phyloP scores from a whole-genome alignment of 2,888 invertebrate genomes.

The Brachyptera putata region DNA sequence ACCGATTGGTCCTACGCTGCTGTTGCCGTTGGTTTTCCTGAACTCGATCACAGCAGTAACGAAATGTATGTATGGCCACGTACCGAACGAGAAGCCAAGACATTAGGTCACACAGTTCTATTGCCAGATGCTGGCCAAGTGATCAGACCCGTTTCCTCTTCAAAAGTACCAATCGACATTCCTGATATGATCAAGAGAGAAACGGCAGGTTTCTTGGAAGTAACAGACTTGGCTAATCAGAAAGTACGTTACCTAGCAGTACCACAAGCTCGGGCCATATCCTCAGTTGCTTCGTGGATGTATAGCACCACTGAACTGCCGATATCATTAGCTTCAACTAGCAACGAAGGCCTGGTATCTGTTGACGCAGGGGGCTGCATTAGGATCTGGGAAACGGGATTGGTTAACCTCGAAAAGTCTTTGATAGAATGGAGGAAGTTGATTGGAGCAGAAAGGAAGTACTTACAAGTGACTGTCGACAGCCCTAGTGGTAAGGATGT shows the following conservation, averaged over 20 bases:
- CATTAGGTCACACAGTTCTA: slow-evolving; percentile 35
- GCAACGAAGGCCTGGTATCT: slow-evolving; percentile 50
- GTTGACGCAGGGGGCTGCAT: slow-evolving; percentile 54
- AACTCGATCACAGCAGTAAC: slow-evolving; percentile 42
- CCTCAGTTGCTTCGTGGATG: slow-evolving; percentile 48
- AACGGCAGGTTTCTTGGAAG: slow-evolving; percentile 47
- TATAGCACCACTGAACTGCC: slow-evolving; percentile 45
- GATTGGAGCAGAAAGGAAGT: slow-evolving; percentile 36
- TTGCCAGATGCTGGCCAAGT: slow-evolving; percentile 40
- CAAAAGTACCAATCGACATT: slow-evolving; percentile 37
- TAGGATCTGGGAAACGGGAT: slow-evolving; percentile 52
- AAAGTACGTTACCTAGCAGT: slow-evolving; percentile 52
- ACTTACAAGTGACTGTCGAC: slow-evolving; percentile 62
- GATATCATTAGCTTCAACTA: slow-evolving; percentile 45
- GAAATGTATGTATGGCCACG: slow-evolving; percentile 45
- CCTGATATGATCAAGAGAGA: slow-evolving; percentile 32
- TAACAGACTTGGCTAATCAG: slow-evolving; percentile 49
- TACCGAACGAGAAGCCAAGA: slow-evolving; percentile 24
- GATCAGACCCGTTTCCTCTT: slow-evolving; percentile 37
- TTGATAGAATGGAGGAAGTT: slow-evolving; percentile 48
- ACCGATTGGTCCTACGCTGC: slow-evolving; percentile 45
- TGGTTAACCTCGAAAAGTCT: slow-evolving; percentile 44
- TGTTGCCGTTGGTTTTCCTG: slow-evolving; percentile 50
- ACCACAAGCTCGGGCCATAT: slow-evolving; percentile 43
- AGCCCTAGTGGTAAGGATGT: slow-evolving; percentile 62